Conservation (phyloP, 2,113 vertebrate species). For the Pogona vitticeps region DNA sequence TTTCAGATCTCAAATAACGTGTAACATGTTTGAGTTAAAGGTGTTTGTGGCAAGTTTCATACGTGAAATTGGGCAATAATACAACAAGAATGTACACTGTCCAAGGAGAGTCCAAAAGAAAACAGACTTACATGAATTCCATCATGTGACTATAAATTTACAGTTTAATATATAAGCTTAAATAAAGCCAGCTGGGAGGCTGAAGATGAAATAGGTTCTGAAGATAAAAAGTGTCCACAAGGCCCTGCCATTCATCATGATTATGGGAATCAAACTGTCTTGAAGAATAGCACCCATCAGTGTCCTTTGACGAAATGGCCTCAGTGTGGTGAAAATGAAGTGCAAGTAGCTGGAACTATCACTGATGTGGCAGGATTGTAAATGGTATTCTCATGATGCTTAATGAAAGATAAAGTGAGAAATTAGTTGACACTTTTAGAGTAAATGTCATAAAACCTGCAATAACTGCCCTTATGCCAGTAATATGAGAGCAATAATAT, state of each 20-base stretch:
- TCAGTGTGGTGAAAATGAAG: slow-evolving; percentile 41
- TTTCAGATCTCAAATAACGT: not conserved
- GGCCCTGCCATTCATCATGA: slow-evolving; percentile 15
- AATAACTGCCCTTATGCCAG: slow-evolving; percentile 37
- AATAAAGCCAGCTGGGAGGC: not conserved
- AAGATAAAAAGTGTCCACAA: slow-evolving; percentile 37
- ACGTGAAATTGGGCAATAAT: slow-evolving; percentile 5
- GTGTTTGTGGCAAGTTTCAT: not conserved
- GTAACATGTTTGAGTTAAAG: not conserved
- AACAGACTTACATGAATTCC: slow-evolving; percentile 10
- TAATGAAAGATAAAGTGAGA: slow-evolving; percentile 42
- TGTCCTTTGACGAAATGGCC: slow-evolving; percentile 45
- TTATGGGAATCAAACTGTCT: slow-evolving; percentile 19
- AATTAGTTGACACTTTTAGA: slow-evolving; percentile 42
- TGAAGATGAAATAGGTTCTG: slow-evolving; percentile 30
- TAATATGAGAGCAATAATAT: not conserved
- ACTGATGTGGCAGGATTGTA: slow-evolving; percentile 6
- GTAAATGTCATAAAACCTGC: slow-evolving; percentile 48
- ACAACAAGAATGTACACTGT: not conserved
- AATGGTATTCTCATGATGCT: slow-evolving; percentile 54
- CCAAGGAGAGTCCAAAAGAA: slow-evolving; percentile 6
- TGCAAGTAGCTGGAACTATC: slow-evolving; percentile 36
- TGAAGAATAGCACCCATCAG: slow-evolving; percentile 3
- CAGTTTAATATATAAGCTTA: slow-evolving; percentile 29
- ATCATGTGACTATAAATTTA: slow-evolving; percentile 36